A percentile compares a stretch with the other conserved stretches of the same genome.
Conservation (phyloP, 2,888 invertebrate genomes). For the Meteorus colon region DNA sequence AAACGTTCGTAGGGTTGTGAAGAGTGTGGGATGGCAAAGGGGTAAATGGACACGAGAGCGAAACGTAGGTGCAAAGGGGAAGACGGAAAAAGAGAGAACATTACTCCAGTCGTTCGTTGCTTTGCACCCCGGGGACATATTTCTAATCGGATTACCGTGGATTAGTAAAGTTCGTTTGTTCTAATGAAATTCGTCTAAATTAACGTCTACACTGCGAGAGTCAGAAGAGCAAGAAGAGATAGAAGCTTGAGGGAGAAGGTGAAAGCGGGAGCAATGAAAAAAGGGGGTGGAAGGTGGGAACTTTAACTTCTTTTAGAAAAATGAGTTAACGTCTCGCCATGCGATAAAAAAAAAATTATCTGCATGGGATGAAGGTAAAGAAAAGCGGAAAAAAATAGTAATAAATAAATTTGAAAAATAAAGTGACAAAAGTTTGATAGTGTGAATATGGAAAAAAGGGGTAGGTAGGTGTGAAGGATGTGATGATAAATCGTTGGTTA, state of each 20-base stretch:
- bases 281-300: slow-evolving; percentile 13
- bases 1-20: slow-evolving; percentile 38
- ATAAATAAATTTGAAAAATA: not conserved
- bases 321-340: slow-evolving; percentile 25
- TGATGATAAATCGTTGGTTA: slow-evolving; percentile 28
- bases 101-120: slow-evolving; percentile 57
- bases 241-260: no score
- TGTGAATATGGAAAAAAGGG: not conserved
- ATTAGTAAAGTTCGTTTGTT: slow-evolving; percentile 74
- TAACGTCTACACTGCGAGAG: slow-evolving; percentile 65
- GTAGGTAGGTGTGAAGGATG: not conserved
- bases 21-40: slow-evolving; percentile 38
- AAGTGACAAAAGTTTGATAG: not conserved
- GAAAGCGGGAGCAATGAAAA: slow-evolving; percentile 44
- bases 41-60: slow-evolving; percentile 40
- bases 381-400: slow-evolving; percentile 1
- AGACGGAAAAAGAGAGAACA: slow-evolving; percentile 44
- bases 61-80: slow-evolving; percentile 43
- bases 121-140: slow-evolving; percentile 68
- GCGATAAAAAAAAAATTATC: not conserved
- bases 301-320: slow-evolving; percentile 3
- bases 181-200: slow-evolving; percentile 74
- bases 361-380: not conserved
- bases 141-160: slow-evolving; percentile 73
- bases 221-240: slow-evolving; percentile 44